Evolutionary conservation across 2,113 vertebrate species (phyloP).

Genomic region (Henicopernis longicauda): DNA sequence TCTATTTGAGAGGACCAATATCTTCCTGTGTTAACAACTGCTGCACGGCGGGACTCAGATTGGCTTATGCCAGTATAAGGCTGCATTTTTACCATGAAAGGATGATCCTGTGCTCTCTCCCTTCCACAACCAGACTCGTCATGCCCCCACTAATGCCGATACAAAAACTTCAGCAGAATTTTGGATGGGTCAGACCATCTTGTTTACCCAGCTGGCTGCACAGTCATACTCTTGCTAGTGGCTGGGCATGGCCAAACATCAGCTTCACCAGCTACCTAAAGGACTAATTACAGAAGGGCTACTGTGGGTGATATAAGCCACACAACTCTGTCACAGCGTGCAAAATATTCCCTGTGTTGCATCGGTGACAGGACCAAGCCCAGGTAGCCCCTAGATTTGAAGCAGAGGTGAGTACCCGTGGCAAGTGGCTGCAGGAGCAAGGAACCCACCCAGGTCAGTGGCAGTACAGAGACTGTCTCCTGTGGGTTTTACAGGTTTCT

Average conservation of each 20-base stretch:
- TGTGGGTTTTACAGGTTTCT: not conserved
- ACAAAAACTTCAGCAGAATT: not conserved
- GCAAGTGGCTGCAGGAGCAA: not conserved
- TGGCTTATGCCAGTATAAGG: not conserved
- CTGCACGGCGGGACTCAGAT: not conserved
- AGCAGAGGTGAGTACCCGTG: rapidly evolving
- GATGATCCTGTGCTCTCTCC: not conserved
- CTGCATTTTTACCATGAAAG: not conserved
- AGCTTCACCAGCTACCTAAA: not conserved
- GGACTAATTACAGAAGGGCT: not conserved
- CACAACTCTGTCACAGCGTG: not conserved
- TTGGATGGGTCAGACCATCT: not conserved
- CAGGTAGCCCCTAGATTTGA: not conserved
- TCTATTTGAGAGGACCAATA: not conserved
- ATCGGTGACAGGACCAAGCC: not conserved
- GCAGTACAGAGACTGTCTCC: not conserved
- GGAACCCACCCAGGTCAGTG: not conserved
- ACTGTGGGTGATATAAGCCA: not conserved
- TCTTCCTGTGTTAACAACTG: not conserved
- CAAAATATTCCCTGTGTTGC: not conserved
- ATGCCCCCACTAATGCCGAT: not conserved
- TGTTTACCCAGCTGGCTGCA: not conserved
- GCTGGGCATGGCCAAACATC: not conserved
- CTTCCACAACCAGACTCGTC: not conserved
- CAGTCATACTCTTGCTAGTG: rapidly evolving